Evolutionary conservation across 2,888 invertebrate species (phyloP), one percentile per base, ranked within the genome.

Genomic region (Molanna angustata): DNA sequence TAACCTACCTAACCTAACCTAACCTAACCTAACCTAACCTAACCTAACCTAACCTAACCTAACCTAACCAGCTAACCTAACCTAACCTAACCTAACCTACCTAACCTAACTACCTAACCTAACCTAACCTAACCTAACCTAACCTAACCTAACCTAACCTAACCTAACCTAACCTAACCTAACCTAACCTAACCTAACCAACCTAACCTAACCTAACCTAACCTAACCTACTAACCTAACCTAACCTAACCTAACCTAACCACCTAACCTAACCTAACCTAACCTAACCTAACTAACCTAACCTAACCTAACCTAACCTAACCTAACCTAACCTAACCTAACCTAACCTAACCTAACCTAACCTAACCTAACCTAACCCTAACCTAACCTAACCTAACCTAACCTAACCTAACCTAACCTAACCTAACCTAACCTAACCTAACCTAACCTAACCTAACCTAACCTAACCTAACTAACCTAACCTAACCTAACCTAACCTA

Each of bases 41-140:
- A 45, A 45, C 45, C 45, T 33, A 45, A 45, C 44, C 44, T 43
- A 43, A 43, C 44, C 44, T 43, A 43, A 60, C 60, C 55, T 51
- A 60, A 60, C 56, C 61, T 55, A 62, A 60, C 59, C 61, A 57
- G 59, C 54, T 58, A 61, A 58, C 59, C 59, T 51, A 55, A 61
- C 56, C 60, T 55, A 53, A 60, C 53, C 61, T 54, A 52, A 61
- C 57, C 57, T 47, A 58, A 57, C 57, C 56, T 57, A 59, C 60
- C 60, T 53, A 58, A 48, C 48, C 48, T 39, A 48, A 48, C 48
- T 40, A 48, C 47, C 47, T 47, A 47, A 47, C 47, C 47, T 35
- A 47, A 60, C 60, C 56, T 52, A 60, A 60, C 56, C 60, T 52
- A 62, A 60, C 59, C 61, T 48, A 60, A 60, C 58, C 56, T 48